Evolutionary conservation across 2,888 invertebrate species (phyloP), one percentile per base, ranked within the genome.

Genomic region (Rotaria macrura): DNA sequence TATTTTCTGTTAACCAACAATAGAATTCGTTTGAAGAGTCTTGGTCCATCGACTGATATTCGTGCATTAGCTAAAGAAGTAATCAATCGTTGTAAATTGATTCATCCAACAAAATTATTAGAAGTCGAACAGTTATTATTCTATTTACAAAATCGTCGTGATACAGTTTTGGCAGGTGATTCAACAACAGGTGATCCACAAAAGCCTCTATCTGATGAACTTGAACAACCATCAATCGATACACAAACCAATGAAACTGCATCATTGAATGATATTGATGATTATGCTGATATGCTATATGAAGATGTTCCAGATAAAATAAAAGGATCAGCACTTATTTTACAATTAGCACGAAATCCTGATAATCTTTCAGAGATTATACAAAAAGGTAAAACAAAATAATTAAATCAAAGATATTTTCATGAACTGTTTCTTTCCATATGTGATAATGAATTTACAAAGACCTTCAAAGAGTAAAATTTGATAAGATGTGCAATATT

Each of bases 281-380:
- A 94, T 89, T 99, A 99, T 91, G 94, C 98, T 85, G 98, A 98
- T 91, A 92, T 97, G 87, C 92, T 99, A 38, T 99, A 99, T 91
- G 98, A 99, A 91, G 65, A 97, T 88, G 89, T 92, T 29, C 89
- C 91, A 52, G 96, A 96, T 89, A 96, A 97, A 92, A 94, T 96
- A 84, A 89, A 91, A 90, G 98, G 97, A 47, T 96, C 97, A 12
- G 94, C 95, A 47, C 92, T 96, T 87, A 95, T 99, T 88, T 92
- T 97, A 85, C 95, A 96, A 91, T 93, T 99, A 87, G 95, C 97
- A 6, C 93, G 96, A 89, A 95, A 96, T 91, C 95, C 96, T 23
- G 96, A 97, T 89, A 97, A 99, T 92, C 93, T 99, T 87, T 94
- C 95, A 89, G 95, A 95, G 90, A 92, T 99, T 87, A 94, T 96